Evolutionary conservation across 2,797 vertebrate genomes (phyloP).

Genomic region (Ptychadena robeensis): DNA sequence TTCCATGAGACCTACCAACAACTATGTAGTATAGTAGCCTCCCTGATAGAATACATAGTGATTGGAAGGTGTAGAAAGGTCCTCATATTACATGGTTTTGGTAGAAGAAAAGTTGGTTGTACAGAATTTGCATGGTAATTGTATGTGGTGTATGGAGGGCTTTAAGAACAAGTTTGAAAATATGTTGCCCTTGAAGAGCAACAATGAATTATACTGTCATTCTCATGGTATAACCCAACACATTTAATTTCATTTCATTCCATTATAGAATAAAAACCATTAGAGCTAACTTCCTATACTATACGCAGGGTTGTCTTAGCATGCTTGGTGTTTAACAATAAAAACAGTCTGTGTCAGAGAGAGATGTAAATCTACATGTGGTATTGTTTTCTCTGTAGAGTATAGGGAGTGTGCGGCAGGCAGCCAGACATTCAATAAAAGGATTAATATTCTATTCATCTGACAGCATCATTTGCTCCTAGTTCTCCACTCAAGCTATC

Average conservation of each 20-base stretch:
- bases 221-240: background rate
- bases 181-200: too few relatives aligned
- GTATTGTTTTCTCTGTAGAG: conserved; percentile 37
- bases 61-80: too few relatives aligned
- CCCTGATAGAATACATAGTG: too few relatives aligned
- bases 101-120: too few relatives aligned
- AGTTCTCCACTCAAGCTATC: background rate
- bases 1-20: too few relatives aligned
- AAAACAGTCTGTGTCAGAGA: conserved; percentile 14
- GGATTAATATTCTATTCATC: conserved; percentile 51
- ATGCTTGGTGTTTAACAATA: conserved; percentile 3
- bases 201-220: too few relatives aligned
- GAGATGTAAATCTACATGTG: conserved; percentile 44
- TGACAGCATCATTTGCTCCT: conserved; percentile 41
- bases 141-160: too few relatives aligned
- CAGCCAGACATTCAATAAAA: conserved; percentile 55
- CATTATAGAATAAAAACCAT: background rate
- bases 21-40: too few relatives aligned
- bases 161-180: too few relatives aligned
- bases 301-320: conserved; percentile 3
- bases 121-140: too few relatives aligned
- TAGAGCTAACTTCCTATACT: background rate
- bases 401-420: conserved; percentile 30
- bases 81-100: too few relatives aligned
- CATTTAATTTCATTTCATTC: background rate